Evolutionary conservation across 1,140 invertebrate species (phyloP).

Genomic region (Sinella curviseta): DNA sequence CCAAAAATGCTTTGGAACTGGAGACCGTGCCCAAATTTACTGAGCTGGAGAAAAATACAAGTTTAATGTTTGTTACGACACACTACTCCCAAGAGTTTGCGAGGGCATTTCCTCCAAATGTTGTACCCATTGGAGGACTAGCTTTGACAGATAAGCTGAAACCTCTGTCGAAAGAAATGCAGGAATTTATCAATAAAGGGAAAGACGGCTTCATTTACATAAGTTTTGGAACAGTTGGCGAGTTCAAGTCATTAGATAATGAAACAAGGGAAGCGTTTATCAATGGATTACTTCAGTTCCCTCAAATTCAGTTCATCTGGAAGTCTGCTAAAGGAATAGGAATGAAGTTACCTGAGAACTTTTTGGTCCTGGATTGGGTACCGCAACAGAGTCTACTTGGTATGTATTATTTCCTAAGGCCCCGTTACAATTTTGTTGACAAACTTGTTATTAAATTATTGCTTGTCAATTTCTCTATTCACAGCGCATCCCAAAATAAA

Average conservation of each 20-base stretch:
- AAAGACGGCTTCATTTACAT: slow-evolving; percentile 18
- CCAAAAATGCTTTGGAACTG: not conserved
- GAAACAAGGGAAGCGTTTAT: slow-evolving; percentile 30
- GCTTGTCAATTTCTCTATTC: not conserved
- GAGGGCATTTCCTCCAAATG: slow-evolving; percentile 31
- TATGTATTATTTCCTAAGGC: slow-evolving; percentile 4
- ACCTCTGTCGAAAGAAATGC: not conserved
- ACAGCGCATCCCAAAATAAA: slow-evolving; percentile 45
- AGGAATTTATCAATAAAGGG: not conserved
- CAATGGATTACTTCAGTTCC: slow-evolving; percentile 24
- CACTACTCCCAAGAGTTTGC: slow-evolving; percentile 29
- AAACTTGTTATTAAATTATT: not conserved
- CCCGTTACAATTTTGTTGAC: not conserved
- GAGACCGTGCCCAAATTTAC: not conserved
- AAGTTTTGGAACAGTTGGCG: not conserved
- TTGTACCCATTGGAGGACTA: not conserved
- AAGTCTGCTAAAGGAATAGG: slow-evolving; percentile 40
- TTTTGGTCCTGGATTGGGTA: slow-evolving; percentile 44
- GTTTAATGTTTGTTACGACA: slow-evolving; percentile 38
- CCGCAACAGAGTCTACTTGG: slow-evolving; percentile 49
- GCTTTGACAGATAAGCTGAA: not conserved
- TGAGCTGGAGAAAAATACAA: slow-evolving; percentile 38
- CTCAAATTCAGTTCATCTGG: slow-evolving; percentile 43
- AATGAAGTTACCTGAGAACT: slow-evolving; percentile 39
- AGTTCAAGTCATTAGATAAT: not conserved